Evolutionary conservation across 2,113 vertebrate species (phyloP).

Genomic region (Coregonus clupeaformis): DNA sequence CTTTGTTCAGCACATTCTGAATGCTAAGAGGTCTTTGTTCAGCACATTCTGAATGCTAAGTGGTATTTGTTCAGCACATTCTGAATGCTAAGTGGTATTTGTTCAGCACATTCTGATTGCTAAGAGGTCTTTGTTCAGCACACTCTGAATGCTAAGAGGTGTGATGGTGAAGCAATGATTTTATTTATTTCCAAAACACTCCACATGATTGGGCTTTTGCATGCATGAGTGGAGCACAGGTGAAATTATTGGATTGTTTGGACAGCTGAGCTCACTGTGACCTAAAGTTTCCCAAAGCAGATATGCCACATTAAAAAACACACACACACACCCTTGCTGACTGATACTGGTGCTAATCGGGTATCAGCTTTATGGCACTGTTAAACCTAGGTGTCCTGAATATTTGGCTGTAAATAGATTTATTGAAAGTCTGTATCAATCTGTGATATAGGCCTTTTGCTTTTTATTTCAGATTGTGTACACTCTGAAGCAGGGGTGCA

Average conservation of each 20-base stretch:
- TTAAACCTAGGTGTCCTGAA: not conserved
- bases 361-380: not conserved
- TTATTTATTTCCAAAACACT: not conserved
- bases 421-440: too few relatives aligned
- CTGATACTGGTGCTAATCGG: not conserved
- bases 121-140: slow-evolving; percentile 25
- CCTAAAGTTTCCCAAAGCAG: not conserved
- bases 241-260: too few relatives aligned
- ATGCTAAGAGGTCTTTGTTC: not conserved
- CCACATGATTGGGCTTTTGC: too few relatives aligned
- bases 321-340: not conserved
- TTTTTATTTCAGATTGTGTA: too few relatives aligned
- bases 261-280: not conserved
- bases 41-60: not conserved
- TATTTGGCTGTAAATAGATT: too few relatives aligned
- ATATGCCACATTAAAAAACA: not conserved
- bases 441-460: too few relatives aligned
- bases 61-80: slow-evolving; percentile 27
- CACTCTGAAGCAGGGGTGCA: too few relatives aligned
- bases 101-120: slow-evolving; percentile 11
- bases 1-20: slow-evolving; percentile 26
- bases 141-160: slow-evolving; percentile 4
- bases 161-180: not conserved
- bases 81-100: slow-evolving; percentile 15
- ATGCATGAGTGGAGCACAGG: too few relatives aligned